These are phyloP conservation scores for Melipona quadrifasciata DNA, from an alignment of 1,140 invertebrate species.

Conservation along the genomic window DNA sequence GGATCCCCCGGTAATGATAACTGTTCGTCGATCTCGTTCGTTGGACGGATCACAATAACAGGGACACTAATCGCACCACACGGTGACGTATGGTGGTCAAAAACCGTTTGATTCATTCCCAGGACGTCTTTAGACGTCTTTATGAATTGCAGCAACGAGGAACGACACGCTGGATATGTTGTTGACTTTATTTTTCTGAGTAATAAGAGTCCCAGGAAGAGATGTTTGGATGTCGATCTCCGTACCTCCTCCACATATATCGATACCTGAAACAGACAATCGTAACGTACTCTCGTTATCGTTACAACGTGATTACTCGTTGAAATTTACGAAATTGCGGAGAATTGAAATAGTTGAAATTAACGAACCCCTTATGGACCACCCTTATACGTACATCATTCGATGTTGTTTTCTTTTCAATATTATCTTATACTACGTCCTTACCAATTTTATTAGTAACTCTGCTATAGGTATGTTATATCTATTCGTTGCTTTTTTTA, in stretches of 20 bases:
- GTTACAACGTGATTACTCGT: too few relatives aligned
- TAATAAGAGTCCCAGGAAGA: slow-evolving; percentile 38
- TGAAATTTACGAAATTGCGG: too few relatives aligned
- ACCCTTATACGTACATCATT: too few relatives aligned
- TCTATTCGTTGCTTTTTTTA: too few relatives aligned
- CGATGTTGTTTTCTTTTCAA: too few relatives aligned
- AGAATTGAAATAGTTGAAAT: too few relatives aligned
- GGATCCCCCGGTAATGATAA: slow-evolving; percentile 56
- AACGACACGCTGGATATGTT: too few relatives aligned
- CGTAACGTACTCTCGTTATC: not conserved
- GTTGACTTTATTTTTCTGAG: slow-evolving; percentile 1
- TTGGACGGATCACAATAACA: slow-evolving; percentile 50
- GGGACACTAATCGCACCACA: slow-evolving; percentile 32
- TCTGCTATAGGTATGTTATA: too few relatives aligned
- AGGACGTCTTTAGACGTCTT: not conserved
- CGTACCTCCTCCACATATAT: slow-evolving; percentile 50
- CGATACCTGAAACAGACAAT: slow-evolving; percentile 67
- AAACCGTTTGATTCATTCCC: not conserved
- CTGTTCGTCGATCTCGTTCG: slow-evolving; percentile 47
- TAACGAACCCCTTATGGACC: too few relatives aligned
- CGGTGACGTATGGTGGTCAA: not conserved
- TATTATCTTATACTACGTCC: too few relatives aligned
- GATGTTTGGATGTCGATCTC: slow-evolving; percentile 25
- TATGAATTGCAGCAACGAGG: not conserved
- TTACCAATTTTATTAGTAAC: too few relatives aligned